Evolutionary conservation across 2,888 invertebrate species (phyloP).

Genomic region (Sisyra terminalis): DNA sequence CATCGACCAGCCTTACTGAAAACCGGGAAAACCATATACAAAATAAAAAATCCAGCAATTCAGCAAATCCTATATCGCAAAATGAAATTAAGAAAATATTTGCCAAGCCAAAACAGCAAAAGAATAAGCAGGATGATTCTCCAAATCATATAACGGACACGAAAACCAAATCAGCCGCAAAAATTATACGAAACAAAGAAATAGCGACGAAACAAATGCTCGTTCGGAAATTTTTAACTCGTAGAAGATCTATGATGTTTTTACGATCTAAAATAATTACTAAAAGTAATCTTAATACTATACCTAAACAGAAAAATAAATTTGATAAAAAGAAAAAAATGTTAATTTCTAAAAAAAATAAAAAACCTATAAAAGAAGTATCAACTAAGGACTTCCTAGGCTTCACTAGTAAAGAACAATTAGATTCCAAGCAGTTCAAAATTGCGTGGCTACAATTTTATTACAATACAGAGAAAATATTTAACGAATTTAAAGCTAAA

Average conservation of each 20-base stretch:
- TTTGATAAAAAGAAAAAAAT: neutral
- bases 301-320: neutral
- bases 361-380: neutral
- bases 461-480: neutral
- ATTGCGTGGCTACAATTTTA: neutral
- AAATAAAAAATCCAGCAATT: neutral
- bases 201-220: too few relatives aligned
- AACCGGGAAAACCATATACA: neutral
- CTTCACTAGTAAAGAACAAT: neutral
- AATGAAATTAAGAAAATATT: constrained; percentile 2
- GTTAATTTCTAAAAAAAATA: neutral
- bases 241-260: neutral
- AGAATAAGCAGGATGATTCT: too few relatives aligned
- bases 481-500: neutral
- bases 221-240: neutral
- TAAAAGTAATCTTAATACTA: neutral
- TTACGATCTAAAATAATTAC: neutral
- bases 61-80: too few relatives aligned
- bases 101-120: constrained; percentile 2
- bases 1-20: neutral
- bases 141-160: too few relatives aligned
- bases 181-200: too few relatives aligned
- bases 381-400: neutral
- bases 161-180: too few relatives aligned
- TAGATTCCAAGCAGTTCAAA: neutral